A percentile compares a stretch with the other conserved stretches of the same genome.
Conservation (phyloP, 1,140 invertebrate genomes). For the Babylonia areolata region DNA sequence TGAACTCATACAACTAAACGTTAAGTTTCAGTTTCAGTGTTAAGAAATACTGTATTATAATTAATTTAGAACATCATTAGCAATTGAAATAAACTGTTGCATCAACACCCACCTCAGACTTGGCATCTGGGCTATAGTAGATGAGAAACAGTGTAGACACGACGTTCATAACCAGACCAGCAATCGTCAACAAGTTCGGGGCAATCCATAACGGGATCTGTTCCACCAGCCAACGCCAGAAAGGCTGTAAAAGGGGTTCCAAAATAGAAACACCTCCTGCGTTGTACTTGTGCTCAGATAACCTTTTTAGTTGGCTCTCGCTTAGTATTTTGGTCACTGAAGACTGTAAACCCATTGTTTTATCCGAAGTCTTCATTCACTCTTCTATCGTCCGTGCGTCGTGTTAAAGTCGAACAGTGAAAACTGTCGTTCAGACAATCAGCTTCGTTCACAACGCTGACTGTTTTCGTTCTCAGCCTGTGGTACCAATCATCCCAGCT, state of each 20-base stretch:
- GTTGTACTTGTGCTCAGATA: constrained; percentile 97
- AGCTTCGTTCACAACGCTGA: not conserved
- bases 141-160: constrained; percentile 93
- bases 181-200: constrained; percentile 97
- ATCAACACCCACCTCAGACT: constrained; percentile 81
- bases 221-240: constrained; percentile 97
- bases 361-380: constrained; percentile 19
- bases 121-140: constrained; percentile 86
- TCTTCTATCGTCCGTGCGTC: not conserved
- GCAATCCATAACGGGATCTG: constrained; percentile 95
- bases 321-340: constrained; percentile 63
- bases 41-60: too few relatives aligned
- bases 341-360: constrained; percentile 17
- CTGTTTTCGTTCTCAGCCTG: constrained; percentile 2
- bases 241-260: constrained; percentile 92
- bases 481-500: not conserved
- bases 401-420: not conserved
- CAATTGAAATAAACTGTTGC: too few relatives aligned
- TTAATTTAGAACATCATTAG: too few relatives aligned
- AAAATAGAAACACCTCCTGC: constrained; percentile 89
- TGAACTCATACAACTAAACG: too few relatives aligned
- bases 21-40: too few relatives aligned
- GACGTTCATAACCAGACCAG: constrained; percentile 95
- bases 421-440: not conserved
- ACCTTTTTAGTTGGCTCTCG: constrained; percentile 83